Conservation (phyloP, 2,888 invertebrate genomes). For the Ctenicera cuprea region DNA sequence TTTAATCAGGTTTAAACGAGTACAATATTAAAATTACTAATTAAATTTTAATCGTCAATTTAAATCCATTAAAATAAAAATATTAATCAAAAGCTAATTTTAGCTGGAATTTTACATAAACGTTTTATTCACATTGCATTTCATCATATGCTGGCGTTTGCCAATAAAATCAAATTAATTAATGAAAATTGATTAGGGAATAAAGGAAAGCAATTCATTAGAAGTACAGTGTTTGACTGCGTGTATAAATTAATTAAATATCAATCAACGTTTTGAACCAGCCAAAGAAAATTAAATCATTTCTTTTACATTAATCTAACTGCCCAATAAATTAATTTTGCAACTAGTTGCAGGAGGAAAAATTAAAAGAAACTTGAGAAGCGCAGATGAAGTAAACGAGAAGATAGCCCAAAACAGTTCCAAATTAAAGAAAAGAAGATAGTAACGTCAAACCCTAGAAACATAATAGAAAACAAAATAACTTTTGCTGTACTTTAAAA, state of each 20-base stretch:
- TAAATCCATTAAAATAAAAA: not conserved
- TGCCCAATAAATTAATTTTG: too few species aligned
- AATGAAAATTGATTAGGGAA: conserved; percentile 21
- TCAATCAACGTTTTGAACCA: not conserved
- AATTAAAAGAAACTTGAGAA: too few species aligned
- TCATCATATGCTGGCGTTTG: conserved; percentile 1
- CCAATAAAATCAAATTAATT: conserved; percentile 19
- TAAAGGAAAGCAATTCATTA: not conserved
- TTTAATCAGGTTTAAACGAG: too few species aligned
- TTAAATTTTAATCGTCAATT: not conserved
- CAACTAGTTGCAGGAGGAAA: too few species aligned
- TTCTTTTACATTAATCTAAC: too few species aligned
- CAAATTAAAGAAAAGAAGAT: too few species aligned
- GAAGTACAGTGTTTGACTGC: not conserved
- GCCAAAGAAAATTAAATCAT: not conserved
- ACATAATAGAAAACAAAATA: too few species aligned
- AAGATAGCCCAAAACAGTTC: too few species aligned
- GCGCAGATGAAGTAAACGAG: too few species aligned
- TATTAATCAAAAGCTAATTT: not conserved
- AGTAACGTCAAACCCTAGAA: too few species aligned
- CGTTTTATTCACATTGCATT: not conserved
- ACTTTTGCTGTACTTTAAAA: too few species aligned
- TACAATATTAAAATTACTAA: too few species aligned
- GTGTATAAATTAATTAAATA: conserved; percentile 17
- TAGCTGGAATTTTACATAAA: not conserved